Evolutionary conservation across 2,797 vertebrate species (phyloP).

Genomic region (Odontamblyopus lacepedii): DNA sequence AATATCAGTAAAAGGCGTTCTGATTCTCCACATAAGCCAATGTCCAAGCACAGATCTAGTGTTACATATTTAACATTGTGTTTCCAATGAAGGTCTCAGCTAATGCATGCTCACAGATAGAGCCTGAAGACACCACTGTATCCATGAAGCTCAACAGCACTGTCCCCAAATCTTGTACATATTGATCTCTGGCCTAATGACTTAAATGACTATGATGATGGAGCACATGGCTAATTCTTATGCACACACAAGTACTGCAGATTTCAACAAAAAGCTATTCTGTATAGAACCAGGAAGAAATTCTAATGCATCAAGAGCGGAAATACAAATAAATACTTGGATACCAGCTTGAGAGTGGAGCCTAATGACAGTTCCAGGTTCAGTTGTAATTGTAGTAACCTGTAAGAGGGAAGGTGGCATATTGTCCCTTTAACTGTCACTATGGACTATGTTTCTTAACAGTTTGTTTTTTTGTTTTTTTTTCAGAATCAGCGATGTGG

Average conservation of each 20-base stretch:
- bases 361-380: constrained; percentile 30
- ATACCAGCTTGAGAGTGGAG: constrained; percentile 53
- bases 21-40: constrained; percentile 33
- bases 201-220: constrained; percentile 69
- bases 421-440: too few species aligned
- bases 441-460: too few species aligned
- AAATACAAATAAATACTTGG: constrained; percentile 63
- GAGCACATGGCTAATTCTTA: constrained; percentile 50
- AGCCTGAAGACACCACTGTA: constrained; percentile 8
- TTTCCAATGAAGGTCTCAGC: neutral
- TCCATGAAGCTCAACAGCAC: constrained; percentile 50
- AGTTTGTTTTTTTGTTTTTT: too few species aligned
- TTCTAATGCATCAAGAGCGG: constrained; percentile 60
- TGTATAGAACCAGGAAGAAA: constrained; percentile 65
- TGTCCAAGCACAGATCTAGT: neutral
- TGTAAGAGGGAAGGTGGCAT: too few species aligned
- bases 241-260: constrained; percentile 62
- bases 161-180: constrained; percentile 48
- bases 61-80: neutral
- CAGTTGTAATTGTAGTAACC: too few species aligned
- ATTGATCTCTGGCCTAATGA: constrained; percentile 74
- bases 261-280: constrained; percentile 68
- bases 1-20: constrained; percentile 41
- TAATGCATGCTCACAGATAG: constrained; percentile 26
- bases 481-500: too few species aligned